Conservation (phyloP, 2,888 invertebrate genomes). For the Rhyacophila evoluta region DNA sequence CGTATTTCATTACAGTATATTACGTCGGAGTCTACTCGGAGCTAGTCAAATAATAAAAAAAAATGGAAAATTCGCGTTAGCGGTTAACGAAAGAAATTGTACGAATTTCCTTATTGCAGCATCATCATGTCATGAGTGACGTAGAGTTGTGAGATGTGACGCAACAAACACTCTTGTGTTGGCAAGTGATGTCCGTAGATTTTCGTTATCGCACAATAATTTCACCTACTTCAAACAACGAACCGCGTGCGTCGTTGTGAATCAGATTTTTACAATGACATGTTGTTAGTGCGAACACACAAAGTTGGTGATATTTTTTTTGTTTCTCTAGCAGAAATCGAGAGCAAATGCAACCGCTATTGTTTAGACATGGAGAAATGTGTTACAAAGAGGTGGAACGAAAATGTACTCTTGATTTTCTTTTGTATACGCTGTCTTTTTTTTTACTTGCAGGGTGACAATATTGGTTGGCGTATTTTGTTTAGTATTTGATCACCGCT, state of each 20-base stretch:
- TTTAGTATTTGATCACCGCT: too few relatives aligned
- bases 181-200: background rate
- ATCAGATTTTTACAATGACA: background rate
- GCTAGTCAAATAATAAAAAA: too few relatives aligned
- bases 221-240: background rate
- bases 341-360: too few relatives aligned
- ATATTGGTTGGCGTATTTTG: too few relatives aligned
- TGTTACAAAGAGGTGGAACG: too few relatives aligned
- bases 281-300: background rate
- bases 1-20: too few relatives aligned
- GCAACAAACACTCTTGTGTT: background rate
- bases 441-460: too few relatives aligned
- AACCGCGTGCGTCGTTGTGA: background rate
- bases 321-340: background rate
- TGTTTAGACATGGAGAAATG: too few relatives aligned
- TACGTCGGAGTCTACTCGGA: too few relatives aligned
- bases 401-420: too few relatives aligned
- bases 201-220: background rate
- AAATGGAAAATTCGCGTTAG: too few relatives aligned
- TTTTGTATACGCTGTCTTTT: too few relatives aligned
- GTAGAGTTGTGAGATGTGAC: background rate
- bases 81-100: background rate
- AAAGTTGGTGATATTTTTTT: background rate
- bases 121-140: background rate
- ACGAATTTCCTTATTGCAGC: background rate